These are phyloP conservation scores for Crotalus adamanteus DNA, from an alignment of 2,797 vertebrate genomes.

Conservation along the genomic window DNA sequence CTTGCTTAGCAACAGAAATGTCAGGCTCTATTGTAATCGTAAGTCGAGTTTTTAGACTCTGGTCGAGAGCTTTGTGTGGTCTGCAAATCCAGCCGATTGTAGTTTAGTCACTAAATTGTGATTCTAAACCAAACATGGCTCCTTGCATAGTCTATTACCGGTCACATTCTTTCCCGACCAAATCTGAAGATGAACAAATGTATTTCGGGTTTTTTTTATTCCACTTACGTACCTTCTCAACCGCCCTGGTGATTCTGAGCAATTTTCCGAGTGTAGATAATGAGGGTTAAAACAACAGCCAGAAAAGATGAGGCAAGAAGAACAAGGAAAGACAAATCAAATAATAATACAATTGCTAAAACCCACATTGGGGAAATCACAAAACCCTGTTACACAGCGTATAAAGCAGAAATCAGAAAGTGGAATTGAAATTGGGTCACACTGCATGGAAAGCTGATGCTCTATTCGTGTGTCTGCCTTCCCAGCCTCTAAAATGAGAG, in stretches of 20 bases:
- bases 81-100: neutral
- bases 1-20: neutral
- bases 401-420: neutral
- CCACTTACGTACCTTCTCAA: neutral
- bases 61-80: neutral
- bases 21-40: fast-evolving
- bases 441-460: neutral
- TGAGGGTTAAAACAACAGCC: neutral
- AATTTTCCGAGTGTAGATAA: neutral
- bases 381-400: neutral
- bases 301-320: neutral
- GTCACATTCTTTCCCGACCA: neutral
- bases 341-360: constrained; percentile 1
- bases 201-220: neutral
- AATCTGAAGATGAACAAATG: neutral
- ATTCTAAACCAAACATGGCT: neutral
- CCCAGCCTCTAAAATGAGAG: neutral
- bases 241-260: neutral
- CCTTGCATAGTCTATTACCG: neutral
- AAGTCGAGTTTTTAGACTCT: neutral
- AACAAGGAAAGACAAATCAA: neutral
- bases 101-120: neutral
- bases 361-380: neutral
- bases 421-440: neutral
- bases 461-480: neutral